Percentiles rank a stretch among this genome's conserved stretches.
Conservation (phyloP, 2,113 vertebrate genomes). For the Pica pica region DNA sequence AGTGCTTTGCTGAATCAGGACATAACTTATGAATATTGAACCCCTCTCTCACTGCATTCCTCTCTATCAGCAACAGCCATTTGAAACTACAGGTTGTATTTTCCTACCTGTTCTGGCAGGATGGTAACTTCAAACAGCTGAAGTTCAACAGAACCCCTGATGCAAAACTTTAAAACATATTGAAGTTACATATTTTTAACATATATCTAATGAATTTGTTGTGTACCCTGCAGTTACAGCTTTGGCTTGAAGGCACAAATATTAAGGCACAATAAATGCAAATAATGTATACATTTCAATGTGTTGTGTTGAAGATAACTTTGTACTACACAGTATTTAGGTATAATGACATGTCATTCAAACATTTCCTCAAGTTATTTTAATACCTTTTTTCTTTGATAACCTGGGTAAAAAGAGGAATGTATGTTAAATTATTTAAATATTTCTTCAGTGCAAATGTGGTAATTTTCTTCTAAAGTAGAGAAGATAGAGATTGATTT, state of each 20-base stretch:
- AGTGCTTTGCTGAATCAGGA: slow-evolving; percentile 17
- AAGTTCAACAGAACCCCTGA: slow-evolving; percentile 55
- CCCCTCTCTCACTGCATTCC: neutral
- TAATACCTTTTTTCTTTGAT: slow-evolving; percentile 56
- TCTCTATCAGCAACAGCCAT: neutral
- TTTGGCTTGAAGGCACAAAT: slow-evolving; percentile 68
- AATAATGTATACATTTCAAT: slow-evolving; percentile 57
- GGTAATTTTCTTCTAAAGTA: neutral
- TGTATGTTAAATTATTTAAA: slow-evolving; percentile 53
- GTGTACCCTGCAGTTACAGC: slow-evolving; percentile 49
- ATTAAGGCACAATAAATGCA: slow-evolving; percentile 73
- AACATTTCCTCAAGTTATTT: slow-evolving; percentile 57
- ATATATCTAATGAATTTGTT: slow-evolving; percentile 6
- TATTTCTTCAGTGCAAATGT: slow-evolving; percentile 39
- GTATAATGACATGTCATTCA: slow-evolving; percentile 58
- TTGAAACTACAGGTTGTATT: neutral
- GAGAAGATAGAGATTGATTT: neutral
- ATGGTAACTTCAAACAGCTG: slow-evolving; percentile 55
- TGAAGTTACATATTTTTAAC: slow-evolving; percentile 10
- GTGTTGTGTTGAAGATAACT: slow-evolving; percentile 57
- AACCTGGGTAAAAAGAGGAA: slow-evolving; percentile 52
- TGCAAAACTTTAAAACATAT: slow-evolving; percentile 21
- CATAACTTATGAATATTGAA: neutral
- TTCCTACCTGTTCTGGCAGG: neutral
- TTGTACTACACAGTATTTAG: slow-evolving; percentile 31